These are phyloP conservation scores for Castor canadensis DNA, from an alignment of 2,113 vertebrate genomes.

Conservation along the genomic window DNA sequence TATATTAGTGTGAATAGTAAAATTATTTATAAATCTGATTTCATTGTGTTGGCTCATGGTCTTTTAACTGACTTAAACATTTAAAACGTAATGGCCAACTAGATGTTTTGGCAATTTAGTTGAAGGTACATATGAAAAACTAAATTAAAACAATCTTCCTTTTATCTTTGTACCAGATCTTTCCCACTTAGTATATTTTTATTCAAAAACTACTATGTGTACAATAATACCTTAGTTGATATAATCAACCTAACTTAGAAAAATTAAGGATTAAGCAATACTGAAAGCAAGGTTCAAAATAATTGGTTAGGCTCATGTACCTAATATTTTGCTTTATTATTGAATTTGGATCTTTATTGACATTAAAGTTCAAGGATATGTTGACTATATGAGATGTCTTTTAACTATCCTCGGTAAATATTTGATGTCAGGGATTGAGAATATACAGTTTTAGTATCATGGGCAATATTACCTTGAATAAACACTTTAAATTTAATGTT, in stretches of 20 bases:
- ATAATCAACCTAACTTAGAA: background rate
- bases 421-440: background rate
- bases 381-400: background rate
- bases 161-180: background rate
- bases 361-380: background rate
- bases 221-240: background rate
- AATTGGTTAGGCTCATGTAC: background rate
- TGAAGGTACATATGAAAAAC: background rate
- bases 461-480: background rate
- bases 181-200: background rate
- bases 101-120: background rate
- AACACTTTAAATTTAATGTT: background rate
- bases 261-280: background rate
- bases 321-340: background rate
- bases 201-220: background rate
- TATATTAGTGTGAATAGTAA: background rate
- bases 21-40: slow-evolving; percentile 49
- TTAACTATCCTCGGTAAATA: background rate
- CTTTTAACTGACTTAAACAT: background rate
- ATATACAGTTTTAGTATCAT: background rate
- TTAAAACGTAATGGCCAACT: slow-evolving; percentile 3
- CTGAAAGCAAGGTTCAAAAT: background rate
- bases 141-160: background rate
- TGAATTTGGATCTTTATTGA: background rate
- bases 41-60: background rate